Percentiles rank a stretch among this genome's conserved stretches.
phyloP scores from a whole-genome alignment of 2,888 invertebrate genomes.

The Drosophila mercatorum region DNA sequence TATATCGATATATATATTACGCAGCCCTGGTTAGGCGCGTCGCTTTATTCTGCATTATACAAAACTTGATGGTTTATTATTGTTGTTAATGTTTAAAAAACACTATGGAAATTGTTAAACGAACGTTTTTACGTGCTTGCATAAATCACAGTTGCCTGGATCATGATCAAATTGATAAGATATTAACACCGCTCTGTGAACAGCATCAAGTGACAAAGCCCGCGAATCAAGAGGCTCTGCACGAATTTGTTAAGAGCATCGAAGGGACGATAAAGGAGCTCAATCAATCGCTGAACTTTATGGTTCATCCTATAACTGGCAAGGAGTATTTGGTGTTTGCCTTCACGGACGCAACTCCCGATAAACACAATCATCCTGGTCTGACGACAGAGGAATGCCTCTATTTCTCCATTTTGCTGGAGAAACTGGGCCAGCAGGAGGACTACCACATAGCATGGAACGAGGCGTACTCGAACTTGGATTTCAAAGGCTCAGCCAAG shows the following conservation, averaged over 20 bases:
- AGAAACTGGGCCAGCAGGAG: conserved; percentile 44
- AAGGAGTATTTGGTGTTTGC: conserved; percentile 64
- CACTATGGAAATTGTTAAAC: conserved; percentile 54
- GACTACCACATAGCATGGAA: conserved; percentile 59
- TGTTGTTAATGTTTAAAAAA: background rate
- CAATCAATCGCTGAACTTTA: conserved; percentile 47
- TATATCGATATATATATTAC: background rate
- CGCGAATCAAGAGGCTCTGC: conserved; percentile 30
- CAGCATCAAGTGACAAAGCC: conserved; percentile 47
- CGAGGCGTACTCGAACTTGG: conserved; percentile 39
- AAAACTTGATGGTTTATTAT: background rate
- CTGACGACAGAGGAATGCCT: conserved; percentile 57
- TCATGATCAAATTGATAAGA: conserved; percentile 49
- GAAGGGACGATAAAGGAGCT: conserved; percentile 38
- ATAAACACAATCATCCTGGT: conserved; percentile 46
- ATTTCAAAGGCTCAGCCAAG: conserved; percentile 16
- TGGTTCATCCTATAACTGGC: conserved; percentile 50
- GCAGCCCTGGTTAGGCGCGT: conserved; percentile 37
- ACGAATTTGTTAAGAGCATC: conserved; percentile 52
- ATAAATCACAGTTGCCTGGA: conserved; percentile 60
- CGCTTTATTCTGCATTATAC: background rate
- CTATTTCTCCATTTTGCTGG: conserved; percentile 58
- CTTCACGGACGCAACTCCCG: conserved; percentile 59
- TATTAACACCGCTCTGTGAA: conserved; percentile 56
- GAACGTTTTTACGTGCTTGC: conserved; percentile 61